A percentile compares a stretch with the other conserved stretches of the same genome.
Conservation (phyloP, 2,797 vertebrate genomes). For the Peromyscus melanophrys region DNA sequence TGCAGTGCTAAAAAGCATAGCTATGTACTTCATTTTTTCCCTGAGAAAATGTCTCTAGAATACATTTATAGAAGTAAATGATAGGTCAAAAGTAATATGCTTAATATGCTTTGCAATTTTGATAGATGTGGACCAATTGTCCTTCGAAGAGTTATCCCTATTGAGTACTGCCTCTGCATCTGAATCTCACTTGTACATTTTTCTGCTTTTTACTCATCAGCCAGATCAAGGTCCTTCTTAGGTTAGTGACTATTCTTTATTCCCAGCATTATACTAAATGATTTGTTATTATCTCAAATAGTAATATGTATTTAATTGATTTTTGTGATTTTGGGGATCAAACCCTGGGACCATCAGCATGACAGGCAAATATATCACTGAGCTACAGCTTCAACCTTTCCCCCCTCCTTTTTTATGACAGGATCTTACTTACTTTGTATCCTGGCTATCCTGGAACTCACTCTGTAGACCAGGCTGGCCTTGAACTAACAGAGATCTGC, state of each 20-base stretch:
- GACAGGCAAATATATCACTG: neutral
- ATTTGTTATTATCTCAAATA: slow-evolving; percentile 59
- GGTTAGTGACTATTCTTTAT: slow-evolving; percentile 26
- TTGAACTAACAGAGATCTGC: neutral
- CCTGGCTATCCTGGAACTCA: neutral
- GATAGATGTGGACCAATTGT: neutral
- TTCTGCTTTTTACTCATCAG: slow-evolving; percentile 2
- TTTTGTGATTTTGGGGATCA: neutral
- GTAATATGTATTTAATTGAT: neutral
- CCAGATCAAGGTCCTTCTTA: neutral
- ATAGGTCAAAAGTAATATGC: neutral
- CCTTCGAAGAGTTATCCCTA: neutral
- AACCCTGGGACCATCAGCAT: neutral
- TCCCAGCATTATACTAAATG: neutral
- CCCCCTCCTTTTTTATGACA: neutral
- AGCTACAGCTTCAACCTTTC: neutral
- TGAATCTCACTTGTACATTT: slow-evolving; percentile 24
- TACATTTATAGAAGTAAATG: slow-evolving; percentile 45
- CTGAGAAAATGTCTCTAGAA: slow-evolving; percentile 53
- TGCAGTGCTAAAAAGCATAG: slow-evolving; percentile 50
- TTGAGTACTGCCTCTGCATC: neutral
- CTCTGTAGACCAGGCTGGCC: neutral
- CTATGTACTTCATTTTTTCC: slow-evolving; percentile 31
- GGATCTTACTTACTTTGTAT: neutral
- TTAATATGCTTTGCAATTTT: slow-evolving; percentile 43